Conservation (phyloP, 2,797 vertebrate species). For the Enteromius viviparus region DNA sequence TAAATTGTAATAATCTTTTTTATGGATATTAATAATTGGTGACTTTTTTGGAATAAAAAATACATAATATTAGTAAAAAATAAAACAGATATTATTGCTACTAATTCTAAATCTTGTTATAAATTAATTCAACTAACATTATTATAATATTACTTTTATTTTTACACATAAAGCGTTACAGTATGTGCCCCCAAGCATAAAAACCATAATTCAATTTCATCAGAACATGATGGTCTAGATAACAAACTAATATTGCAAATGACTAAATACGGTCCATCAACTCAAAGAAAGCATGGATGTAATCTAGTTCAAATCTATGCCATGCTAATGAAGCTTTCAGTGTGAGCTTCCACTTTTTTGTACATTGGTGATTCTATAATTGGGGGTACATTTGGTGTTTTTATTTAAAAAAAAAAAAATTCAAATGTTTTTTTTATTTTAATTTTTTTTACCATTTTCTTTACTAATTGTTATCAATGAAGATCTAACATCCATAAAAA, state of each 20-base stretch:
- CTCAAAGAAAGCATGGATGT: background rate
- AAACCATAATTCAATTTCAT: background rate
- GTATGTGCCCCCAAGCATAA: background rate
- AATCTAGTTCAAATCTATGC: background rate
- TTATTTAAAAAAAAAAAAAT: no score
- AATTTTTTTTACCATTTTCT: no score
- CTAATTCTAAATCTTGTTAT: background rate
- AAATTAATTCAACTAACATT: background rate
- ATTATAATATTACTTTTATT: background rate
- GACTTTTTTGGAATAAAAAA: background rate
- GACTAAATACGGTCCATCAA: background rate
- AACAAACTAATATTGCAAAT: conserved; percentile 6
- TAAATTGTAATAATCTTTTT: background rate
- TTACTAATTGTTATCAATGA: no score
- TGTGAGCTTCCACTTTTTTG: background rate
- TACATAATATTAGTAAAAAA: background rate
- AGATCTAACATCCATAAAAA: no score
- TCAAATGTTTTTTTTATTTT: no score
- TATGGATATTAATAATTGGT: background rate
- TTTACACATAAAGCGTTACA: background rate
- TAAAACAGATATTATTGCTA: background rate
- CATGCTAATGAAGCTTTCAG: background rate
- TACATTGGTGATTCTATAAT: background rate
- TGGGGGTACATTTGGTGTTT: no score
- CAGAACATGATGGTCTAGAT: background rate